phyloP scores from a whole-genome alignment of 2,888 invertebrate species.

The Hoplodrina blanda region DNA sequence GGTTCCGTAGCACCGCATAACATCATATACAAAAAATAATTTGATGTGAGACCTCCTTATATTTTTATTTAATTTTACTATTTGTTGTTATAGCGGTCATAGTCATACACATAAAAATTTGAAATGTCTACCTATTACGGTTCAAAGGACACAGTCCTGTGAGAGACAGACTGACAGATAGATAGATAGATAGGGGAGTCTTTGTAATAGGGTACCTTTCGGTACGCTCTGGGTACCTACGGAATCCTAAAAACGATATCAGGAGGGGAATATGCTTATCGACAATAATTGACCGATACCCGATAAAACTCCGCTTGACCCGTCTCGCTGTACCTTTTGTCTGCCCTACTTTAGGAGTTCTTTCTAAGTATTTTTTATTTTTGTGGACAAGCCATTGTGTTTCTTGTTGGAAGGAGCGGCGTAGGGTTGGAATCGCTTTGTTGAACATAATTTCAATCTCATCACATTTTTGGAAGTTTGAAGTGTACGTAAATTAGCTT shows the following conservation, averaged over 20 bases:
- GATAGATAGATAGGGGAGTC: no score
- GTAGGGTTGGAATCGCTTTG: conserved; percentile 11
- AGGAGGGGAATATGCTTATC: conserved; percentile 30
- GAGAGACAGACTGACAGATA: no score
- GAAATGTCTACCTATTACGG: no score
- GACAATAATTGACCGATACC: conserved; percentile 31
- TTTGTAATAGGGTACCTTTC: no score
- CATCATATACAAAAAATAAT: no score
- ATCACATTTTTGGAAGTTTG: neutral
- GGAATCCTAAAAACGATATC: no score
- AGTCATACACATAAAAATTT: neutral
- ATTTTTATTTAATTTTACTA: no score
- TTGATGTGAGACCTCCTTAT: no score
- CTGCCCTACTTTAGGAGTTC: conserved; percentile 20
- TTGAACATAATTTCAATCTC: neutral
- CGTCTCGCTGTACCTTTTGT: conserved; percentile 28
- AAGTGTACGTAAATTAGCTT: neutral
- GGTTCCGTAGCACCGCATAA: no score
- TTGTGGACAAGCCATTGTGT: conserved; percentile 20
- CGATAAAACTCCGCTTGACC: conserved; percentile 42
- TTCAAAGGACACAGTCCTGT: no score
- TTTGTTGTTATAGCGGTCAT: no score
- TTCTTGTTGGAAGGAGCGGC: conserved; percentile 17
- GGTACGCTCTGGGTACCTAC: no score
- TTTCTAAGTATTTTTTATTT: conserved; percentile 28